Evolutionary conservation across 2,888 invertebrate species (phyloP).

Genomic region (Dimorphilus gyrociliatus): DNA sequence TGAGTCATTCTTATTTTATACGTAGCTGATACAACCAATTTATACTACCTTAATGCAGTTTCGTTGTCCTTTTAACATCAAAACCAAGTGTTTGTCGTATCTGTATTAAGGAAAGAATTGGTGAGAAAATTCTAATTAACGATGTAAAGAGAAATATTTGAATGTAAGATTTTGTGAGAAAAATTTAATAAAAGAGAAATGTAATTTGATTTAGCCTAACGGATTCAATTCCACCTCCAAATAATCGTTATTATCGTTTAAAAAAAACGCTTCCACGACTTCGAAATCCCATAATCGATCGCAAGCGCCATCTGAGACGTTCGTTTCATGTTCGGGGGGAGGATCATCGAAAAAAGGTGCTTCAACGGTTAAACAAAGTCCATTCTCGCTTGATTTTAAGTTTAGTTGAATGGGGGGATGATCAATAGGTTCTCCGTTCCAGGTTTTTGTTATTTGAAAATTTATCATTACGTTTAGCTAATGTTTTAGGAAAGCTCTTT

Average conservation of each 20-base stretch:
- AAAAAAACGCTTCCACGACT: conserved; percentile 43
- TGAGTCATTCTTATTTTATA: background rate
- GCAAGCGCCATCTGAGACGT: too few species aligned
- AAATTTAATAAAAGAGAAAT: background rate
- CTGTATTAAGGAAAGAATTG: conserved; percentile 15
- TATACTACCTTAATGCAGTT: conserved; percentile 38
- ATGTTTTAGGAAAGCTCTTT: too few species aligned
- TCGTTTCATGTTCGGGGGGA: too few species aligned
- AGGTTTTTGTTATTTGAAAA: conserved; percentile 14
- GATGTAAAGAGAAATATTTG: background rate
- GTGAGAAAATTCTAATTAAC: background rate
- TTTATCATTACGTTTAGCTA: too few species aligned
- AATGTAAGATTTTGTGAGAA: background rate
- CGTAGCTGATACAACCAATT: too few species aligned
- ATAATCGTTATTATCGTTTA: conserved; percentile 39
- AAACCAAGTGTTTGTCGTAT: conserved; percentile 37
- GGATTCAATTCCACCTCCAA: conserved; percentile 42
- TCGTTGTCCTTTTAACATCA: conserved; percentile 37
- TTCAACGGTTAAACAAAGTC: conserved; percentile 14
- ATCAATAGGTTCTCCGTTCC: conserved; percentile 16
- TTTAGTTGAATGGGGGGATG: conserved; percentile 16
- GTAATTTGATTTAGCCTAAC: too few species aligned
- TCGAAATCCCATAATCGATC: conserved; percentile 10
- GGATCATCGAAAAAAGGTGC: conserved; percentile 39
- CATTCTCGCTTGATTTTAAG: conserved; percentile 8